Percentiles rank a stretch among this genome's conserved stretches.
Evolutionary conservation across 2,113 vertebrate genomes (phyloP).

Genomic region (Psammodynastes pulverulentus): DNA sequence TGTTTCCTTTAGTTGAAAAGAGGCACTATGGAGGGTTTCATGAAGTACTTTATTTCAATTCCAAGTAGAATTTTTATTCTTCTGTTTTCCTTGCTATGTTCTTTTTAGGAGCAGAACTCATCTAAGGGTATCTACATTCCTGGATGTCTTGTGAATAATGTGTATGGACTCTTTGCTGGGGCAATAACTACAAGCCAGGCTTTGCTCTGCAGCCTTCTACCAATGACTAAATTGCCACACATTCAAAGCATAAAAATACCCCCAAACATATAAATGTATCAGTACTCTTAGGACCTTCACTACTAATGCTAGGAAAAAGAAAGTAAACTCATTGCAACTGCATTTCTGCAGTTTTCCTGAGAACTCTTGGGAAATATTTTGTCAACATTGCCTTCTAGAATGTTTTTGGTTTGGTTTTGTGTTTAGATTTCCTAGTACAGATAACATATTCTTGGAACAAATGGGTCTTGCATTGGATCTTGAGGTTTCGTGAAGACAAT

Average conservation of each 20-base stretch:
- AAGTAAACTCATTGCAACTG: background rate
- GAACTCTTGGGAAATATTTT: background rate
- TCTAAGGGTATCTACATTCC: conserved; percentile 35
- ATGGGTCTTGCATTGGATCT: background rate
- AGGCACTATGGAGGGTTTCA: background rate
- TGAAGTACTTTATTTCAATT: background rate
- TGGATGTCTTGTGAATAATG: conserved; percentile 53
- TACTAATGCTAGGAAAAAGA: background rate
- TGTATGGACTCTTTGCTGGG: conserved; percentile 66
- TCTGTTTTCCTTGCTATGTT: rapidly evolving
- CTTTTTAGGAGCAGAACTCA: conserved; percentile 39
- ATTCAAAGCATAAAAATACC: conserved; percentile 66
- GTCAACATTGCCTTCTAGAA: background rate
- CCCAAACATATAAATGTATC: background rate
- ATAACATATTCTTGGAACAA: background rate
- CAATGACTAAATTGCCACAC: conserved; percentile 71
- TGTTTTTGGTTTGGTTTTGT: background rate
- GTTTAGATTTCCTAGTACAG: background rate
- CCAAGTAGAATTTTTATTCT: background rate
- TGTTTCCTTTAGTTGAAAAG: background rate
- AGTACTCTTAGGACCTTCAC: background rate
- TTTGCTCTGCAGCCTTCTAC: conserved; percentile 66
- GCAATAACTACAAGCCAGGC: conserved; percentile 63
- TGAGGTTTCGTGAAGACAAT: background rate
- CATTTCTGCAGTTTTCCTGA: background rate